These are phyloP conservation scores for Oscheius sp. DNA, from an alignment of 2,888 invertebrate genomes.

Conservation along the genomic window DNA sequence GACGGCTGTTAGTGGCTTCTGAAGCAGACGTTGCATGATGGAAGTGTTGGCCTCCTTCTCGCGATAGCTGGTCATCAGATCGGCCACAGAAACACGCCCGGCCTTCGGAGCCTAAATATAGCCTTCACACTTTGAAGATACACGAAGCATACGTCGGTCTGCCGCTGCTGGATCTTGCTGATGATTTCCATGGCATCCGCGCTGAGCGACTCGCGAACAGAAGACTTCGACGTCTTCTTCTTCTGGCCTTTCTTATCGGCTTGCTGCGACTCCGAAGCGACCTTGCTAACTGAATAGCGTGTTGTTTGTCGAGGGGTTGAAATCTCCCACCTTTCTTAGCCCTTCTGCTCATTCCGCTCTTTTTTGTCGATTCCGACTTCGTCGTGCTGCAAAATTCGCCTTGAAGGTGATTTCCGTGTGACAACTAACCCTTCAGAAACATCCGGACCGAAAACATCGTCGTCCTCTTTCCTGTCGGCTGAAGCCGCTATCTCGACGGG, in stretches of 20 bases:
- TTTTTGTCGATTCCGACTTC: too few species aligned
- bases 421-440: too few species aligned
- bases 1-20: not conserved
- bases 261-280: too few species aligned
- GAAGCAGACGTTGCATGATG: slow-evolving; percentile 27
- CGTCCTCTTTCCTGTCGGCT: too few species aligned
- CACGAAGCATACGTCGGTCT: not conserved
- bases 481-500: too few species aligned
- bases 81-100: slow-evolving; percentile 21
- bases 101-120: not conserved
- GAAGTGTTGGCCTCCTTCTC: not conserved
- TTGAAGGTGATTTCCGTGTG: too few species aligned
- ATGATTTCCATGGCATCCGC: not conserved
- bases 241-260: not conserved
- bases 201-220: not conserved
- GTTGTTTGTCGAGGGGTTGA: too few species aligned
- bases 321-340: too few species aligned
- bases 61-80: slow-evolving; percentile 20
- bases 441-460: too few species aligned
- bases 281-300: too few species aligned
- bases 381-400: too few species aligned
- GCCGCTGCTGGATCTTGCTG: slow-evolving; percentile 1
- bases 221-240: not conserved
- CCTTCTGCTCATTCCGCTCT: too few species aligned
- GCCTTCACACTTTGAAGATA: not conserved